Conservation (phyloP, 1,140 invertebrate species). For the Laodelphax striatellus region DNA sequence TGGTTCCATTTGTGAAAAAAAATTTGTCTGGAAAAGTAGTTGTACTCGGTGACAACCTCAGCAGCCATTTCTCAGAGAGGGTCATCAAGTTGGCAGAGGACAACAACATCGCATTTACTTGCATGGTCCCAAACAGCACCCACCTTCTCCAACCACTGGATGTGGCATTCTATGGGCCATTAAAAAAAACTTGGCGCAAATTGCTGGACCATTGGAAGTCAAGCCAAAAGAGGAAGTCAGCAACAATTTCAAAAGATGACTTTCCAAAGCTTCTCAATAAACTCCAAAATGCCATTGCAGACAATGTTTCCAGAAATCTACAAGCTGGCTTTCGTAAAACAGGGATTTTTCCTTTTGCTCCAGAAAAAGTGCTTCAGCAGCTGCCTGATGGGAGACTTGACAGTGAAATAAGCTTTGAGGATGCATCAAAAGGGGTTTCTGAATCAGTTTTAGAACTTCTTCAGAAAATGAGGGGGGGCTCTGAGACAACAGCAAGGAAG, state of each 20-base stretch:
- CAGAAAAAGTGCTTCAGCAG: too few species aligned
- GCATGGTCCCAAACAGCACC: constrained; percentile 31
- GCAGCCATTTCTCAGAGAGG: constrained; percentile 27
- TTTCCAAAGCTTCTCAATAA: constrained; percentile 5
- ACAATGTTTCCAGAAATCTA: constrained; percentile 12
- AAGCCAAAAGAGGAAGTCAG: constrained; percentile 22
- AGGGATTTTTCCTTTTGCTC: constrained; percentile 14
- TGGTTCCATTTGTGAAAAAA: constrained; percentile 19
- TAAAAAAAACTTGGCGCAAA: constrained; percentile 29
- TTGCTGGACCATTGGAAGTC: constrained; percentile 27
- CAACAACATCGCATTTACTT: constrained; percentile 30
- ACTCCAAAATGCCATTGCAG: neutral
- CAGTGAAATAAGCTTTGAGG: too few species aligned
- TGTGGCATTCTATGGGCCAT: constrained; percentile 29
- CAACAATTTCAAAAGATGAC: constrained; percentile 11
- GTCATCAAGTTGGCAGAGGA: constrained; percentile 25
- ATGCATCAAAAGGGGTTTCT: too few species aligned
- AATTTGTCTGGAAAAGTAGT: constrained; percentile 7
- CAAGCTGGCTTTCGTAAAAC: constrained; percentile 14
- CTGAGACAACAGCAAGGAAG: neutral
- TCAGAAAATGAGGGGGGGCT: too few species aligned
- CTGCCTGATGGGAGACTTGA: too few species aligned
- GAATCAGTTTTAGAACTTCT: too few species aligned
- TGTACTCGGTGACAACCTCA: constrained; percentile 31
- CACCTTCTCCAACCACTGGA: constrained; percentile 34